phyloP scores from a whole-genome alignment of 2,888 invertebrate genomes.

The Clistopyga incitator region DNA sequence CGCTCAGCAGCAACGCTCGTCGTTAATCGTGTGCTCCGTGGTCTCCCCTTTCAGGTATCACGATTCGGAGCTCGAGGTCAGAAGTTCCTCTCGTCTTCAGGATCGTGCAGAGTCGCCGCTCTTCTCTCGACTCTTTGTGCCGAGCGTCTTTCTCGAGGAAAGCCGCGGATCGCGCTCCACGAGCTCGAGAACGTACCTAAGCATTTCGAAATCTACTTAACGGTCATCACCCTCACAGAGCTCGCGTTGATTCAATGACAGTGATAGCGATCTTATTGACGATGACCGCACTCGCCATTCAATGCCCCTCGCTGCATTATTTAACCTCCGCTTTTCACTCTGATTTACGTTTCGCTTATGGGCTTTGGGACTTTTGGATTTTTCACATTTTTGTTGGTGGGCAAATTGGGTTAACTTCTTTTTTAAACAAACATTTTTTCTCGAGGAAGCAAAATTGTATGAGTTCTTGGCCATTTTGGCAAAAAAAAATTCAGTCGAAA shows the following conservation, averaged over 20 bases:
- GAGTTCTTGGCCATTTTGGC: no score
- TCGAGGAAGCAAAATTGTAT: no score
- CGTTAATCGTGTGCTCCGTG: constrained; percentile 58
- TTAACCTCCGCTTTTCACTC: neutral
- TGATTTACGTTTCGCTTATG: no score
- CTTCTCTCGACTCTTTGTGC: constrained; percentile 4
- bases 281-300: constrained; percentile 21
- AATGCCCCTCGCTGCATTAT: constrained; percentile 2
- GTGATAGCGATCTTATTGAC: constrained; percentile 47
- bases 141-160: constrained; percentile 25
- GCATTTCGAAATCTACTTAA: constrained; percentile 56
- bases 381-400: no score
- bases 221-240: constrained; percentile 48
- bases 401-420: no score
- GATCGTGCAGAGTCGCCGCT: constrained; percentile 27
- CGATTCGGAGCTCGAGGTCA: constrained; percentile 63
- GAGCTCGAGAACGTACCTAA: neutral
- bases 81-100: constrained; percentile 59
- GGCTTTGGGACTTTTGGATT: no score
- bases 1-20: constrained; percentile 38
- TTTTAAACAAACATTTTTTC: no score
- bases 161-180: neutral
- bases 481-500: no score
- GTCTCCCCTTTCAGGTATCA: constrained; percentile 55
- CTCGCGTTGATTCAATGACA: constrained; percentile 36